These are phyloP conservation scores for Sebastes iracundus DNA, from an alignment of 2,797 vertebrate genomes.

Conservation along the genomic window DNA sequence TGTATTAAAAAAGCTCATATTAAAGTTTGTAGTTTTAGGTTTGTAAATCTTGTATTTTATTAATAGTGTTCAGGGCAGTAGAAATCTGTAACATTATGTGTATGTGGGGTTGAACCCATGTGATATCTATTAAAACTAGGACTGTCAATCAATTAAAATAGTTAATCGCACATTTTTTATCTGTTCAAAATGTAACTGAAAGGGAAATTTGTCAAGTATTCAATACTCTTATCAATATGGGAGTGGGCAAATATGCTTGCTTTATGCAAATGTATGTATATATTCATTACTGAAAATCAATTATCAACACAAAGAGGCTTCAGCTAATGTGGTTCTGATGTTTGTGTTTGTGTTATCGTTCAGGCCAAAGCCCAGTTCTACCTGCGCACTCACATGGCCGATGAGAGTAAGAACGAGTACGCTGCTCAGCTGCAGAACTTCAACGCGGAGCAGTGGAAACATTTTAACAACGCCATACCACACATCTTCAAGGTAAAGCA, in stretches of 20 bases:
- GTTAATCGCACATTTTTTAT: too few relatives aligned
- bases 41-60: not conserved
- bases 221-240: too few relatives aligned
- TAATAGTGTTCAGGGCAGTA: not conserved
- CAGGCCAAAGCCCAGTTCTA: conserved; percentile 97
- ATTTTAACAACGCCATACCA: conserved; percentile 95
- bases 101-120: not conserved
- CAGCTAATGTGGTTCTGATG: not conserved
- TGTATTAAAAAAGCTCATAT: not conserved
- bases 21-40: not conserved
- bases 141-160: too few relatives aligned
- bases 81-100: not conserved
- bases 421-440: conserved; percentile 97
- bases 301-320: not conserved
- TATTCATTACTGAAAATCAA: not conserved
- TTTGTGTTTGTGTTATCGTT: not conserved
- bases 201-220: too few relatives aligned
- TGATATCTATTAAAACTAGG: not conserved
- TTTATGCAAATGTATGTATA: too few relatives aligned
- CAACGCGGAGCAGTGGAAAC: conserved; percentile 96
- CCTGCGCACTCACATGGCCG: conserved; percentile 93
- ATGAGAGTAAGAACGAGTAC: conserved; percentile 99
- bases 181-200: too few relatives aligned
- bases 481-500: conserved; percentile 96
- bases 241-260: too few relatives aligned